Conservation (phyloP, 2,888 invertebrate genomes). For the Orthonychiurus folsomi region DNA sequence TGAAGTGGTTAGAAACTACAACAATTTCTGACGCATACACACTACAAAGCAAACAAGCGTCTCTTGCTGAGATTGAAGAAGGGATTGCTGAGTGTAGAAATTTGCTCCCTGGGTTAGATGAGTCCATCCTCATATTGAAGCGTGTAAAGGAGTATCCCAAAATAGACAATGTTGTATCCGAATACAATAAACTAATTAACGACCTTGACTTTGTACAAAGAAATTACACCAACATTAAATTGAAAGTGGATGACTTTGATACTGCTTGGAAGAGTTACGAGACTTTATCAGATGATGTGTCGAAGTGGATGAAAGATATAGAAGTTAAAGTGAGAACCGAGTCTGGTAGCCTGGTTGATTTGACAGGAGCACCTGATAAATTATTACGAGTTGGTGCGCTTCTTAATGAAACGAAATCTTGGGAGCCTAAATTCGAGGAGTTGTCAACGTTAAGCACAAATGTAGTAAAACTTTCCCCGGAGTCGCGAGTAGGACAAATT, state of each 20-base stretch:
- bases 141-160: slow-evolving; percentile 65
- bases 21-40: slow-evolving; percentile 82
- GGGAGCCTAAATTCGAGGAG: slow-evolving; percentile 58
- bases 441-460: slow-evolving; percentile 60
- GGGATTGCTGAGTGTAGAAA: slow-evolving; percentile 62
- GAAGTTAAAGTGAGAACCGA: slow-evolving; percentile 67
- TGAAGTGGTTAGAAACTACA: slow-evolving; percentile 84
- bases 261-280: slow-evolving; percentile 75
- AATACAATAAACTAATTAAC: slow-evolving; percentile 59
- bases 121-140: slow-evolving; percentile 61
- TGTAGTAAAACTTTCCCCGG: slow-evolving; percentile 67
- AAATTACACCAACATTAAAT: slow-evolving; percentile 60
- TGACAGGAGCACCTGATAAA: slow-evolving; percentile 60
- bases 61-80: slow-evolving; percentile 63
- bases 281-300: slow-evolving; percentile 60
- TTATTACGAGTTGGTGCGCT: slow-evolving; percentile 57
- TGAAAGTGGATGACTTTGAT: slow-evolving; percentile 59
- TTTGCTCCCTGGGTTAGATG: slow-evolving; percentile 58
- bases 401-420: slow-evolving; percentile 56
- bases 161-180: slow-evolving; percentile 56
- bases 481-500: slow-evolving; percentile 71
- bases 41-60: slow-evolving; percentile 78
- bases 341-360: slow-evolving; percentile 60
- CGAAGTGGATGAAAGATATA: slow-evolving; percentile 67
- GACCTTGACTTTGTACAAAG: slow-evolving; percentile 63